phyloP scores from a whole-genome alignment of 2,888 invertebrate genomes.

The Microplitis manilae region DNA sequence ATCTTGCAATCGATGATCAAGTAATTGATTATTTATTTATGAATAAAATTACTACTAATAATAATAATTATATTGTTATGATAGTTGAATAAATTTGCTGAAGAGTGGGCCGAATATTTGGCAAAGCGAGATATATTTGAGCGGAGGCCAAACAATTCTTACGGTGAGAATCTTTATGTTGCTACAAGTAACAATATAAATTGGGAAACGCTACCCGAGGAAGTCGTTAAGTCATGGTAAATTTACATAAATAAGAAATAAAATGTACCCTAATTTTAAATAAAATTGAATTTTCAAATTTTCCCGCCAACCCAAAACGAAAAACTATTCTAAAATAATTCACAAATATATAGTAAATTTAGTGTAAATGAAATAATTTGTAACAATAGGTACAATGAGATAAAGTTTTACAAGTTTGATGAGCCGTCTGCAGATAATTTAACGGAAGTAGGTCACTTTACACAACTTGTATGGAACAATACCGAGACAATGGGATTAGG shows the following conservation, averaged over 20 bases:
- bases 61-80: not conserved
- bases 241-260: too few species aligned
- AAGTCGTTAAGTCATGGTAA: not conserved
- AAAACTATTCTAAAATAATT: too few species aligned
- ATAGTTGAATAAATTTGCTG: constrained; percentile 60
- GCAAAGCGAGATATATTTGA: constrained; percentile 52
- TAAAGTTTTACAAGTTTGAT: constrained; percentile 58
- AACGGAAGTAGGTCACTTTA: constrained; percentile 73
- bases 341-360: too few species aligned
- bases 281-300: too few species aligned
- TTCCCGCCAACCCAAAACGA: too few species aligned
- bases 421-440: constrained; percentile 49
- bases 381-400: constrained; percentile 58
- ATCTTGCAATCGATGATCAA: constrained; percentile 56
- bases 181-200: constrained; percentile 4
- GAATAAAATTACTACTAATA: not conserved
- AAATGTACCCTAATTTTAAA: too few species aligned
- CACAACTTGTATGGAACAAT: constrained; percentile 75
- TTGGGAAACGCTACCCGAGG: not conserved
- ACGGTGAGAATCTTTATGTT: constrained; percentile 63
- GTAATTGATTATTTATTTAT: constrained; percentile 46
- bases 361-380: not conserved
- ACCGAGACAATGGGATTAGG: constrained; percentile 74
- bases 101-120: constrained; percentile 61
- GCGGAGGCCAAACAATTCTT: constrained; percentile 54